Conservation (phyloP, 2,888 invertebrate genomes). For the Tenthredo scrophulariae region DNA sequence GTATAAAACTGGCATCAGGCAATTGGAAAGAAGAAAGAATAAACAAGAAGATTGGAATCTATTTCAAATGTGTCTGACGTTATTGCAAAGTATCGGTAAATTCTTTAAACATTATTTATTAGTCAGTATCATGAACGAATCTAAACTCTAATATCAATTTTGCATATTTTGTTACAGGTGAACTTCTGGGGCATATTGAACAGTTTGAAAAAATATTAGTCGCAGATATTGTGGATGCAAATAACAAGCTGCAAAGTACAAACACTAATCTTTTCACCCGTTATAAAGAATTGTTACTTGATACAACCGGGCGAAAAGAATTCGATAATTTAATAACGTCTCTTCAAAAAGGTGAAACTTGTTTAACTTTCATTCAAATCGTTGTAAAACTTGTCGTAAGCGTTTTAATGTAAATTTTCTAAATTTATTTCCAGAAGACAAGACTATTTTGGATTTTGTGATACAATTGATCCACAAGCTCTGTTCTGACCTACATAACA, state of each 20-base stretch:
- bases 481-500: constrained; percentile 86
- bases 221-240: constrained; percentile 80
- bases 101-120: not conserved
- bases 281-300: constrained; percentile 78
- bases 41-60: constrained; percentile 85
- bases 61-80: constrained; percentile 84
- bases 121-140: not conserved
- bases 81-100: constrained; percentile 82
- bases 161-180: constrained; percentile 77
- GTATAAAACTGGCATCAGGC: constrained; percentile 83
- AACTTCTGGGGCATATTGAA: constrained; percentile 84
- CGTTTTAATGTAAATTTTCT: not conserved
- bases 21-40: constrained; percentile 82
- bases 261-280: constrained; percentile 72
- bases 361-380: not conserved
- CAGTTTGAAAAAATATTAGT: constrained; percentile 85
- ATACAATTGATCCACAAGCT: constrained; percentile 80
- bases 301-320: constrained; percentile 78
- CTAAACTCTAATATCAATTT: constrained; percentile 2
- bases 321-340: constrained; percentile 80
- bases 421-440: constrained; percentile 71
- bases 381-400: not conserved
- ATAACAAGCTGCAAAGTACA: constrained; percentile 72
- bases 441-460: constrained; percentile 77
- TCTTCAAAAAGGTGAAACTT: constrained; percentile 78